These are phyloP conservation scores for Phenganax stokvisi DNA, from an alignment of 92 coral and sea anemone genomes.

Conservation along the genomic window DNA sequence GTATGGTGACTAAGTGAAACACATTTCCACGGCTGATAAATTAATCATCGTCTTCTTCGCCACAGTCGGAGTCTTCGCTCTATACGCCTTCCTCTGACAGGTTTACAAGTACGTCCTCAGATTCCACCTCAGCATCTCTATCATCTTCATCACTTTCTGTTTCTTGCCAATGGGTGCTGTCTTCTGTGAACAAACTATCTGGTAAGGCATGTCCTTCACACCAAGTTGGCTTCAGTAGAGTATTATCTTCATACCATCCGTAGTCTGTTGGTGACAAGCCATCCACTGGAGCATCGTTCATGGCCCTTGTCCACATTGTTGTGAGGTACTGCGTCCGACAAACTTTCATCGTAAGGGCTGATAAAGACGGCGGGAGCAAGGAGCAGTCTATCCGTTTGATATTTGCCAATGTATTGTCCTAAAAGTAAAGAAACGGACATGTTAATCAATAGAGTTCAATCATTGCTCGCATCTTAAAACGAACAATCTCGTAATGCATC, in stretches of 20 bases:
- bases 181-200: constrained; percentile 1
- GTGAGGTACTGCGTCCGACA: constrained; percentile 9
- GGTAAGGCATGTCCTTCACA: constrained; percentile 3
- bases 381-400: constrained; percentile 15
- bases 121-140: background rate
- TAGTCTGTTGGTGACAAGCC: constrained; percentile 11
- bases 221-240: constrained; percentile 7
- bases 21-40: background rate
- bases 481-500: too few species aligned
- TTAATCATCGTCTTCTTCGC: constrained; percentile 7
- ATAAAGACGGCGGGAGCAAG: background rate
- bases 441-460: background rate
- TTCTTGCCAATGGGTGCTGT: background rate
- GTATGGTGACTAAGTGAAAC: background rate
- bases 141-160: background rate
- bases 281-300: background rate
- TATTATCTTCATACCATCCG: constrained; percentile 4
- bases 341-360: background rate
- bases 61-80: background rate
- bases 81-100: background rate
- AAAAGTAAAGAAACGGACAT: background rate
- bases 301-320: constrained; percentile 3
- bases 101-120: background rate
- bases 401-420: background rate
- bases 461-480: too few species aligned